phyloP scores from a whole-genome alignment of 2,888 invertebrate species.

The Drosophila sordidula region DNA sequence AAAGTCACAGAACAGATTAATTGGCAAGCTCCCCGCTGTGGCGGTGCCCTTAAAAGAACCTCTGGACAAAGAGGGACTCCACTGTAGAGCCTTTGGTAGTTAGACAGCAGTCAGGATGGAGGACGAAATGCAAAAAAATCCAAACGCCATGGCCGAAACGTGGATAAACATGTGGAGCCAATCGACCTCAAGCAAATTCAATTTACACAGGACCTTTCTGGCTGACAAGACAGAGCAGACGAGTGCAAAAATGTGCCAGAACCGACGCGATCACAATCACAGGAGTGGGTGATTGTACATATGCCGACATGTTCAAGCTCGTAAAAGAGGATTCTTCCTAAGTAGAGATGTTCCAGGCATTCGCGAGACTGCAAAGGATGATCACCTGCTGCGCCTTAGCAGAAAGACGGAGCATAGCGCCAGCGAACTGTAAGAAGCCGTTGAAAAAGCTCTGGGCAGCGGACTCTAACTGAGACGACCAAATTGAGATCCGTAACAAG shows the following conservation, averaged over 20 bases:
- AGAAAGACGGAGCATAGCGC: neutral
- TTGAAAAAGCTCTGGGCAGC: neutral
- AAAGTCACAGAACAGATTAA: neutral
- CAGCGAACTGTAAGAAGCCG: neutral
- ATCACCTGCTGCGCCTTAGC: no score
- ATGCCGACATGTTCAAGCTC: neutral
- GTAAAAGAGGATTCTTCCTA: no score
- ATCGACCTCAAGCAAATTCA: no score
- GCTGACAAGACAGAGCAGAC: neutral
- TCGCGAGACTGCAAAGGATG: neutral
- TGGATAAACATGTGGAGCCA: no score
- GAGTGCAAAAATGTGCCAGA: neutral
- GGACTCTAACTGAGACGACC: neutral
- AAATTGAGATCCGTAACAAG: neutral
- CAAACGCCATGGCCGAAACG: no score
- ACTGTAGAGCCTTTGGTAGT: no score
- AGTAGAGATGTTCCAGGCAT: no score
- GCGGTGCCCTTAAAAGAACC: neutral
- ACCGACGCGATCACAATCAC: neutral
- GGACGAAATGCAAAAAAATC: no score
- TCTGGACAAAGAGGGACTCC: no score
- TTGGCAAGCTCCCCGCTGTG: neutral
- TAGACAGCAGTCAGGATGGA: no score
- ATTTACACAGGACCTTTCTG: no score
- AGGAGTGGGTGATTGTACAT: neutral